Conservation (phyloP, 2,888 invertebrate genomes). For the Venusia cambrica region DNA sequence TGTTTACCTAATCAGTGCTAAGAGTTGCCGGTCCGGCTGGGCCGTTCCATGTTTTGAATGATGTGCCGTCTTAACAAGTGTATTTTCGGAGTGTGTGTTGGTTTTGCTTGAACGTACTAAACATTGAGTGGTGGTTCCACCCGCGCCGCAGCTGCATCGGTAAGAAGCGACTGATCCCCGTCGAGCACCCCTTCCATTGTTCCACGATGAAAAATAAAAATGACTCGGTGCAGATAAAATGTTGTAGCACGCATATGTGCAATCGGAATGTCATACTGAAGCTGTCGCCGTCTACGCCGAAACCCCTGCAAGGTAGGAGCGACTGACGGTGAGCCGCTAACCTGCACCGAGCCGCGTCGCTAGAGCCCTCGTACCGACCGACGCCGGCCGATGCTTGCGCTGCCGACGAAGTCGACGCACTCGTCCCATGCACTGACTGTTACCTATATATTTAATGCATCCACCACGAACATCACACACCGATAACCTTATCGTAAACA, state of each 20-base stretch:
- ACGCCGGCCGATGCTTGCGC: slow-evolving; percentile 17
- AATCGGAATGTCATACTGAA: slow-evolving; percentile 86
- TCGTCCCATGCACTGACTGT: slow-evolving; percentile 12
- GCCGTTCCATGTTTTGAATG: slow-evolving; percentile 67
- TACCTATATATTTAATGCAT: slow-evolving; percentile 13
- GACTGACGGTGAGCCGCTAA: slow-evolving; percentile 44
- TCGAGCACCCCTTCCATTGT: slow-evolving; percentile 91
- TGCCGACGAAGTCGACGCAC: slow-evolving; percentile 8
- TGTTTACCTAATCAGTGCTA: slow-evolving; percentile 68
- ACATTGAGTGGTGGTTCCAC: slow-evolving; percentile 79
- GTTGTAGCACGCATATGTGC: slow-evolving; percentile 91
- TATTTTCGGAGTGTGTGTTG: slow-evolving; percentile 77
- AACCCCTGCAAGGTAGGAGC: slow-evolving; percentile 85
- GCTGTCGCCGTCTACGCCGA: slow-evolving; percentile 84
- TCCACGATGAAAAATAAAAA: slow-evolving; percentile 87
- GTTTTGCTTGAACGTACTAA: slow-evolving; percentile 82
- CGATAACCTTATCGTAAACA: slow-evolving; percentile 17
- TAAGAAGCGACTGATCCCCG: slow-evolving; percentile 86
- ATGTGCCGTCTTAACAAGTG: slow-evolving; percentile 70
- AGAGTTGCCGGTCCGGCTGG: slow-evolving; percentile 38
- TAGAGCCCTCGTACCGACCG: slow-evolving; percentile 9
- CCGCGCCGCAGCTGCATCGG: slow-evolving; percentile 88
- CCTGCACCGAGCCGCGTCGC: slow-evolving; percentile 34
- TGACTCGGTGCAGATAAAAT: slow-evolving; percentile 89
- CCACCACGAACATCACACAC: slow-evolving; percentile 16